Base-by-base conservation (phyloP, 2,888 invertebrate genomes). In the Halictus ligatus region DNA sequence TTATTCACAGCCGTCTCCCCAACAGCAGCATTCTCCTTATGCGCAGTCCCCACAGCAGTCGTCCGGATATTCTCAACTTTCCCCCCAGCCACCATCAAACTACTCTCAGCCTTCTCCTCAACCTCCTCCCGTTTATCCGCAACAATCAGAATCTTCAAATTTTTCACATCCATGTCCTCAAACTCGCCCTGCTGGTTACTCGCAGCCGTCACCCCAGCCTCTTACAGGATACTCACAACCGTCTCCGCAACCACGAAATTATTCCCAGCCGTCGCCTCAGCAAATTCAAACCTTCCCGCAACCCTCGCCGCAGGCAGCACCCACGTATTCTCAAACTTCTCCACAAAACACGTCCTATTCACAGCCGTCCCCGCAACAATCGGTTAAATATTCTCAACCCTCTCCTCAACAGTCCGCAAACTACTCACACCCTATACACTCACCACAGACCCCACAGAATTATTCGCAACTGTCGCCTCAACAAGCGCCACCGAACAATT, bases 401-500 rank as follows among this genome's bases (percentile, higher is more conserved):
- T 93, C 95, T 6, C 94, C 95, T 8, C 94, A 95, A 79, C 95
- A 95, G 83, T 93, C 85, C 2, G 48, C 89, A 0, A 84, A 85
- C 84, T 95, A 95, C 29, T 95, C 95, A 0, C 94, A 95, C 29
- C 90, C 93, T 5, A 69, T 90, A 67, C 90, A 90, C 13, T 95
- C 95, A 4, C 94, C 94, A 0, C 94, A 94, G 79, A 92, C 93
- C 8, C 93, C 94, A 75, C 96, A 97, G 48, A 96, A 95, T 91
- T 96, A 96, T 71, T 93, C 94, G 0, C 95, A 94, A 72, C 89
- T 93, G 1, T 94, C 94, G 6, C 92, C 95, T 18, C 94, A 94
- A 72, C 96, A 92, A 71, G 91, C 96, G 95, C 90, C 92, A 13
- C 86, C 92, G 0, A 89, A 90, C 4, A 94, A 91, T 85, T 94